Conservation (phyloP, 2,888 invertebrate genomes). For the Agrenia bidenticulata region DNA sequence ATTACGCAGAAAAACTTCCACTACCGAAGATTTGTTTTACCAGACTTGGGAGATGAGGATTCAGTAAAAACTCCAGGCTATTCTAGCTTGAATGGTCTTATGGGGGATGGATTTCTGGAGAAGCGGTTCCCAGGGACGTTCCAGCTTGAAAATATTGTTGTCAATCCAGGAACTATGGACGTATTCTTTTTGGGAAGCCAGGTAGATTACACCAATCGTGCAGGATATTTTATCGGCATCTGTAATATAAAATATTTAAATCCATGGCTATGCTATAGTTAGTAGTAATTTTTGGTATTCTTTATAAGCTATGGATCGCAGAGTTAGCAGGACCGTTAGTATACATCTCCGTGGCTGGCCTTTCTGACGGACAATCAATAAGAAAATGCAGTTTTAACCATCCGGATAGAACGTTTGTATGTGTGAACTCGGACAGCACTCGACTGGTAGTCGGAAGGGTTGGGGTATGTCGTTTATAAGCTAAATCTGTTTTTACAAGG, state of each 20-base stretch:
- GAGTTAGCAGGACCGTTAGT: conserved; percentile 37
- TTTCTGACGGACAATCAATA: conserved; percentile 10
- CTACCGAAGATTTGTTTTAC: conserved; percentile 29
- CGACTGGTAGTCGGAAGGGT: conserved; percentile 37
- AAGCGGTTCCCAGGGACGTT: conserved; percentile 33
- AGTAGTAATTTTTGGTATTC: no score
- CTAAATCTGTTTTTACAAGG: background rate
- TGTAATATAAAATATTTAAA: no score
- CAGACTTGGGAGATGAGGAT: background rate
- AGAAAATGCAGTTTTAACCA: conserved; percentile 45
- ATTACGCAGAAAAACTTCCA: conserved; percentile 17
- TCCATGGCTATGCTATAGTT: no score
- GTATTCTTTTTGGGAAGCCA: conserved; percentile 41
- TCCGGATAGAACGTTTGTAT: conserved; percentile 43
- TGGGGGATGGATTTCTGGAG: conserved; percentile 34
- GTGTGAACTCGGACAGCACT: conserved; percentile 18
- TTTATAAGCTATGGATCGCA: conserved; percentile 43
- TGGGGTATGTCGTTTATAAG: conserved; percentile 39
- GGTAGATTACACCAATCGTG: conserved; percentile 9
- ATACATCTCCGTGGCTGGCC: conserved; percentile 25
- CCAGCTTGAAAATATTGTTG: conserved; percentile 26
- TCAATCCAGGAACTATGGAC: conserved; percentile 37
- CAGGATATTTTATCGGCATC: no score
- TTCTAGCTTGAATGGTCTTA: conserved; percentile 13
- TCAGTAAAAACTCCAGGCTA: background rate